These are phyloP conservation scores for Drosophila phalerata DNA, from an alignment of 2,888 invertebrate genomes.

Conservation along the genomic window DNA sequence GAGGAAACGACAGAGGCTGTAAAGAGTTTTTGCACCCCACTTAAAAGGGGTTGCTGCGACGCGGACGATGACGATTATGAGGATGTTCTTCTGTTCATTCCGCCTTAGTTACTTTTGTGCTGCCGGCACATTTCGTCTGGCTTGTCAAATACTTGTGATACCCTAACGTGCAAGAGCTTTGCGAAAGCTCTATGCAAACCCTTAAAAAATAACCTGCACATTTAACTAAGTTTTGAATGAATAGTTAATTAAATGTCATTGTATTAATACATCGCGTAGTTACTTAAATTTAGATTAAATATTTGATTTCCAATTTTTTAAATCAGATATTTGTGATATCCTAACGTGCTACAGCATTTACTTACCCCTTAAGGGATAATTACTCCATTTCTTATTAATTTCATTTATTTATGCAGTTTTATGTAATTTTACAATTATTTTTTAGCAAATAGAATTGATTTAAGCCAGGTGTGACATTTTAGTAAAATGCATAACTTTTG, in stretches of 20 bases:
- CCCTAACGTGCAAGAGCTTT: slow-evolving; percentile 17
- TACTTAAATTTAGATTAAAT: not conserved
- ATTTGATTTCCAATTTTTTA: too few relatives aligned
- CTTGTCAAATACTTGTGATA: slow-evolving; percentile 25
- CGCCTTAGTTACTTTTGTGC: slow-evolving; percentile 40
- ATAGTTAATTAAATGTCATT: not conserved
- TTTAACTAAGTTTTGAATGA: not conserved
- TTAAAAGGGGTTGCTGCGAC: slow-evolving; percentile 59
- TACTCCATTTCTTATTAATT: too few relatives aligned
- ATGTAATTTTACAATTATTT: too few relatives aligned
- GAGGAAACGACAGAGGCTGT: slow-evolving; percentile 15
- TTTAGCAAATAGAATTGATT: too few relatives aligned
- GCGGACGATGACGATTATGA: slow-evolving; percentile 42
- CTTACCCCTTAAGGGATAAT: too few relatives aligned
- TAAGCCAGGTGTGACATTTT: too few relatives aligned
- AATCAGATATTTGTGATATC: too few relatives aligned
- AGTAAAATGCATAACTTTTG: too few relatives aligned
- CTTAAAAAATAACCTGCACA: not conserved
- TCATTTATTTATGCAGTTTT: not conserved
- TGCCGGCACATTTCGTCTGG: slow-evolving; percentile 49
- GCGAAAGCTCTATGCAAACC: not conserved
- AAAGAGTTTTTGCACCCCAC: slow-evolving; percentile 69
- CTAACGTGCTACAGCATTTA: too few relatives aligned
- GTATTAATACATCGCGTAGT: too few relatives aligned
- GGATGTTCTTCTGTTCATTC: slow-evolving; percentile 33